Evolutionary conservation across 2,113 vertebrate genomes (phyloP).

Genomic region (Bucco capensis): DNA sequence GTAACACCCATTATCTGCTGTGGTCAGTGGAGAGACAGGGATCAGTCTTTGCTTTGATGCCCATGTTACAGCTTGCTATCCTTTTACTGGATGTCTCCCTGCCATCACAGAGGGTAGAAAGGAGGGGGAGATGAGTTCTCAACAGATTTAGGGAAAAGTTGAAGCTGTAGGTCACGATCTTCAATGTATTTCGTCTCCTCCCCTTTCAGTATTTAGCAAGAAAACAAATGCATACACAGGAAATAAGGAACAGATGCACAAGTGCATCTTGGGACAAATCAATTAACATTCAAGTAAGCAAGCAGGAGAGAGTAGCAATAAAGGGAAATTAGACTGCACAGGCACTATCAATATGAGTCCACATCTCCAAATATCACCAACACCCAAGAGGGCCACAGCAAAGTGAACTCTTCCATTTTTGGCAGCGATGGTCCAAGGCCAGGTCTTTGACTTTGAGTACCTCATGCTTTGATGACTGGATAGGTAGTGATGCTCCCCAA

Average conservation of each 20-base stretch:
- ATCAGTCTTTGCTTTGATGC: not conserved
- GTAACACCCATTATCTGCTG: not conserved
- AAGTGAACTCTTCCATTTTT: not conserved
- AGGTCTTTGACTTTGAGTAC: not conserved
- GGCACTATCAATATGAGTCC: not conserved
- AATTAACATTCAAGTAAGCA: slow-evolving; percentile 10
- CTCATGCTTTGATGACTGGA: not conserved
- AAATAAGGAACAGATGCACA: slow-evolving; percentile 52
- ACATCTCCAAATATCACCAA: not conserved
- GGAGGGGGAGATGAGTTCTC: not conserved
- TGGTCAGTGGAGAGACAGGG: not conserved
- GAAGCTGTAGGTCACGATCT: slow-evolving; percentile 45
- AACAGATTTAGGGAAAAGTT: slow-evolving; percentile 12
- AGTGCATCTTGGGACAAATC: not conserved
- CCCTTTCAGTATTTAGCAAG: slow-evolving; percentile 7
- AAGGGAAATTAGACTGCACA: slow-evolving; percentile 47
- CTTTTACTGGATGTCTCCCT: not conserved
- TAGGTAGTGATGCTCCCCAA: not conserved
- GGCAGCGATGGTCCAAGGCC: fast-evolving
- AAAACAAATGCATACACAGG: slow-evolving; percentile 44
- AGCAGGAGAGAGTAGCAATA: not conserved
- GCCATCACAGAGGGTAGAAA: not conserved
- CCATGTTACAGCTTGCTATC: not conserved
- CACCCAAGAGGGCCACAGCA: not conserved
- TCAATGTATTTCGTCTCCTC: slow-evolving; percentile 47